Evolutionary conservation across 2,888 invertebrate genomes (phyloP), one percentile per base, ranked within the genome.

Genomic region (Leistus spinibarbis): DNA sequence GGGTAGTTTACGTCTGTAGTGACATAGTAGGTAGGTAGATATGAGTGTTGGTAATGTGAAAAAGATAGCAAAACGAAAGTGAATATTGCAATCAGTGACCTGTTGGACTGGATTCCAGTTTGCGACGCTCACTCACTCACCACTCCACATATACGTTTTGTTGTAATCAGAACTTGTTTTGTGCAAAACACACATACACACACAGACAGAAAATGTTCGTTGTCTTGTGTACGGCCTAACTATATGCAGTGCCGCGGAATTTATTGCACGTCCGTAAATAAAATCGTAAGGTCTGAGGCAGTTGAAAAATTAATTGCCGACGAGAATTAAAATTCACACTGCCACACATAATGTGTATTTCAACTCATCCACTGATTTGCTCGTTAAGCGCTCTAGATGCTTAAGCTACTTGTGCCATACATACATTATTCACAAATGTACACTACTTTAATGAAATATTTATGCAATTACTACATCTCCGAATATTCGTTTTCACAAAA

Each of bases 161-260:
- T 73, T 67, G 66, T 73, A 73, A 73, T 73, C 73, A 73, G 64
- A 73, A 73, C 73, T 73, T 67, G 73, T 67, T 73, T 67, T 60
- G 60, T 9, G 7, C 5, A 16, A 56, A 13, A 60, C 20, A 60
- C 10, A 60, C 2, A 19, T 3, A 60, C 10, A 60, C 10, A 60
- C 20, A 19, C 60, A 22, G 0, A 2, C 19, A 60, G 16, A 19
- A 16, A 19, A n/a, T 16, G 57, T 9, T 17, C 60, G 22, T 20
- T 22, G 17, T 57, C 19, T 22, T 20, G 17, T 22, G 16, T 60
- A n/a, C n/a, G n/a, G n/a, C n/a, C n/a, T n/a, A n/a, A n/a, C n/a
- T n/a, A n/a, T n/a, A n/a, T n/a, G n/a, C n/a, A n/a, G 60, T 9
- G 60, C 19, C 20, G 60, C 22, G 16, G 22, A 60, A 40, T 40